A percentile compares a stretch with the other conserved stretches of the same genome.
Evolutionary conservation across 2,113 vertebrate genomes (phyloP).

Genomic region (Oncorhynchus keta): DNA sequence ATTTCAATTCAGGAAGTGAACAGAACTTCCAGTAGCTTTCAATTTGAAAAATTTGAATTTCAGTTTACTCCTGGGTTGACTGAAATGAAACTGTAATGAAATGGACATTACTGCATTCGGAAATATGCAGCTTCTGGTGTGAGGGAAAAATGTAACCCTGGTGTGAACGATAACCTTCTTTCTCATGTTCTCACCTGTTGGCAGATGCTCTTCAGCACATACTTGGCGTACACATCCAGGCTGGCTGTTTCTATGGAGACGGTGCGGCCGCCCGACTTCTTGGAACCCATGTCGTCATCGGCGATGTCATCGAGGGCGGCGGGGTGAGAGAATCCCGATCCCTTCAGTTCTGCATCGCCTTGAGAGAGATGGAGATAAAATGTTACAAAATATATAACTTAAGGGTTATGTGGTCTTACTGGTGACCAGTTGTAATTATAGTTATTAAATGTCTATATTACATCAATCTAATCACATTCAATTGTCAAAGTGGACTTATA

Average conservation of each 20-base stretch:
- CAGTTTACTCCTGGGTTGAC: too few species aligned
- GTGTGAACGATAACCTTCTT: neutral
- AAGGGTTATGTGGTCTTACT: too few species aligned
- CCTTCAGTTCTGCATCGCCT: constrained; percentile 96
- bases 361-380: neutral
- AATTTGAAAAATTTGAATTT: too few species aligned
- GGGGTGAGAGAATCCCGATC: constrained; percentile 90
- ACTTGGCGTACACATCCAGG: constrained; percentile 96
- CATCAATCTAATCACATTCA: too few species aligned
- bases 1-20: too few species aligned
- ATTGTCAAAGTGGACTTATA: too few species aligned
- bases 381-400: too few species aligned
- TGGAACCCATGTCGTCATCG: constrained; percentile 82
- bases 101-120: neutral
- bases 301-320: constrained; percentile 90
- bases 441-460: too few species aligned
- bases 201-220: constrained; percentile 97
- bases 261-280: constrained; percentile 83
- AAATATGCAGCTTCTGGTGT: neutral
- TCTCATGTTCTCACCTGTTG: constrained; percentile 85
- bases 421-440: too few species aligned
- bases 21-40: too few species aligned
- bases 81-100: too few species aligned
- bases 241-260: constrained; percentile 98
- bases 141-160: neutral